Evolutionary conservation across 2,797 vertebrate species (phyloP).

Genomic region (Liparis tanakae): DNA sequence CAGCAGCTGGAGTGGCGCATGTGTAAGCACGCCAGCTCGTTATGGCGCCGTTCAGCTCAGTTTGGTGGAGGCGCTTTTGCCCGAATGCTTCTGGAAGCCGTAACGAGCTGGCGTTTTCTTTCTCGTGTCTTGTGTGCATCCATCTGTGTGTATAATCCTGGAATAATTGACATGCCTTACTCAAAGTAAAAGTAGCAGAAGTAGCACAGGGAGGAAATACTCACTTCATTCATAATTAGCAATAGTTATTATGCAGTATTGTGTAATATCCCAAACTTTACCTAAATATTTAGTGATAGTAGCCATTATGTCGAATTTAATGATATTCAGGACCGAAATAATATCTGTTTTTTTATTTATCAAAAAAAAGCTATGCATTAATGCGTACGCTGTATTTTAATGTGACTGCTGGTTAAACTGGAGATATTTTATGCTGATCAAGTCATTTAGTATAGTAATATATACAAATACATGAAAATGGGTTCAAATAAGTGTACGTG

Average conservation of each 20-base stretch:
- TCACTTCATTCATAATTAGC: neutral
- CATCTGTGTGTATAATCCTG: slow-evolving; percentile 23
- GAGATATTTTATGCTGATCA: neutral
- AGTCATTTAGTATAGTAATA: no score
- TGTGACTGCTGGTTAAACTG: neutral
- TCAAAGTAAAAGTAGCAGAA: neutral
- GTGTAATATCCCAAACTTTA: neutral
- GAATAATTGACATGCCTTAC: slow-evolving; percentile 2
- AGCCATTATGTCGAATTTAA: neutral
- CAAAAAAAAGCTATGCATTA: neutral
- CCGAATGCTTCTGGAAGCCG: slow-evolving; percentile 51
- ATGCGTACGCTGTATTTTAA: neutral
- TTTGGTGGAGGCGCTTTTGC: slow-evolving; percentile 84
- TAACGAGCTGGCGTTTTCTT: slow-evolving; percentile 44
- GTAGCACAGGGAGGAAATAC: neutral
- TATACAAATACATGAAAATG: neutral
- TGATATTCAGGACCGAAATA: neutral
- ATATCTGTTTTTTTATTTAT: neutral
- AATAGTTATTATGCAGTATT: neutral
- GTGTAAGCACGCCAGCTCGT: slow-evolving; percentile 58
- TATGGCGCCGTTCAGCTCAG: slow-evolving; percentile 46
- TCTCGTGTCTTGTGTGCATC: slow-evolving; percentile 30
- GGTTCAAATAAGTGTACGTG: neutral
- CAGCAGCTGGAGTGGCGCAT: slow-evolving; percentile 46
- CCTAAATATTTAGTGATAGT: neutral